These are phyloP conservation scores for Parotocinclus haroldoi DNA, from an alignment of 2,797 vertebrate species.

Conservation along the genomic window DNA sequence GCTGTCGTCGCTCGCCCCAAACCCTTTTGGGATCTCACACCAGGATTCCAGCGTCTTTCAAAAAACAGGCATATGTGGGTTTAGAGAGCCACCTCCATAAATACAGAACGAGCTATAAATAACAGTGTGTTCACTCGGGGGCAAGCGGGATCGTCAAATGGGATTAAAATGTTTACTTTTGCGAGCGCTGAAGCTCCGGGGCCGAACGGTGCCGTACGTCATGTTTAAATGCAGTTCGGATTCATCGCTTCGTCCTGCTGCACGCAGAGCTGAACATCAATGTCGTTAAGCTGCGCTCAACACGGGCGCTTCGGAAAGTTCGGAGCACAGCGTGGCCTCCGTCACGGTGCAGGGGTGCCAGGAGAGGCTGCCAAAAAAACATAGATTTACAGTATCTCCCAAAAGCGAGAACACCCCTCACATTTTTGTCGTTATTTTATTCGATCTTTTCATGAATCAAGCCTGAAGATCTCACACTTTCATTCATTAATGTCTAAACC, in stretches of 20 bases:
- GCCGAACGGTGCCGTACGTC: conserved; percentile 31
- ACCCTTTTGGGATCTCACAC: conserved; percentile 51
- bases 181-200: conserved; percentile 43
- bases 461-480: no score
- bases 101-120: conserved; percentile 63
- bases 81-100: conserved; percentile 35
- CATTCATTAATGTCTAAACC: no score
- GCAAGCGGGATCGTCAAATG: conserved; percentile 59
- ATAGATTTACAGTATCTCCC: no score
- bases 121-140: conserved; percentile 49
- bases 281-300: no score
- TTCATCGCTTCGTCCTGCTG: conserved; percentile 19
- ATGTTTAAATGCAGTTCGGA: conserved; percentile 19
- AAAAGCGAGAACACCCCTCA: no score
- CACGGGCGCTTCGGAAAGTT: no score
- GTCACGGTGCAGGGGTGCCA: no score
- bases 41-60: conserved; percentile 54
- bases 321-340: no score
- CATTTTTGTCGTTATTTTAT: no score
- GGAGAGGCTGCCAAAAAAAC: no score
- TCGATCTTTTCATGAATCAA: no score
- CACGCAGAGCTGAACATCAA: not conserved
- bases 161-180: conserved; percentile 70
- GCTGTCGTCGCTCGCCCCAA: conserved; percentile 45
- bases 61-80: conserved; percentile 40